Percentiles rank a stretch among this genome's conserved stretches.
Conservation (phyloP, 1,140 invertebrate genomes). For the Scylla paramamosain region DNA sequence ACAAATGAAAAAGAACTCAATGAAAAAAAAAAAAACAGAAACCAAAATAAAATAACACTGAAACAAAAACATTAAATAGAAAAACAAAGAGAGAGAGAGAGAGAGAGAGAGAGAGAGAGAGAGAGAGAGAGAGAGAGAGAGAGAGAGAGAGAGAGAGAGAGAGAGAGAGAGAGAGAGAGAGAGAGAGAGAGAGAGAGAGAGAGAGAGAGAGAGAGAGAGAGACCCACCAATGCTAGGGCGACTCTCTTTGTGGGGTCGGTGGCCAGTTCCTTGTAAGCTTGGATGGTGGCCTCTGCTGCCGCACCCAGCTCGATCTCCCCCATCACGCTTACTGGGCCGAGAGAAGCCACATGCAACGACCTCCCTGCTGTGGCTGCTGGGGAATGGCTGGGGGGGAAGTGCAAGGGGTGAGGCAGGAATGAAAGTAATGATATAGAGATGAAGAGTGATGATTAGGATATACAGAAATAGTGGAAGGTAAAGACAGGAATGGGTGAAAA, state of each 20-base stretch:
- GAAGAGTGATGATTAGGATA: no score
- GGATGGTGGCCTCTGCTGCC: conserved; percentile 77
- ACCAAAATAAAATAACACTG: neutral
- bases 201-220: neutral
- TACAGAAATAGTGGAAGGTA: no score
- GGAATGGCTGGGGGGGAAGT: no score
- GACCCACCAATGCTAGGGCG: conserved; percentile 75
- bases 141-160: conserved; percentile 33
- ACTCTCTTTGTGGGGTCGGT: conserved; percentile 75
- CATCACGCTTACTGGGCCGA: conserved; percentile 48
- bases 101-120: conserved; percentile 33
- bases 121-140: conserved; percentile 33
- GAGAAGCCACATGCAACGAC: no score
- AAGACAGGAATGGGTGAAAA: no score
- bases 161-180: conserved; percentile 1
- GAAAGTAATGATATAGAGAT: no score
- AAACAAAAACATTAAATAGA: no score
- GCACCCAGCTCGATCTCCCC: conserved; percentile 72
- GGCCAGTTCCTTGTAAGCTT: conserved; percentile 77
- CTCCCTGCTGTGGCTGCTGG: no score
- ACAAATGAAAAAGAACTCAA: neutral
- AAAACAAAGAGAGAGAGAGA: conserved; percentile 2
- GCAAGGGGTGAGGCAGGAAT: no score
- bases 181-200: neutral
- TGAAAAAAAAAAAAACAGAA: neutral